Evolutionary conservation across 2,797 vertebrate species (phyloP).

Genomic region (Iguana delicatissima): DNA sequence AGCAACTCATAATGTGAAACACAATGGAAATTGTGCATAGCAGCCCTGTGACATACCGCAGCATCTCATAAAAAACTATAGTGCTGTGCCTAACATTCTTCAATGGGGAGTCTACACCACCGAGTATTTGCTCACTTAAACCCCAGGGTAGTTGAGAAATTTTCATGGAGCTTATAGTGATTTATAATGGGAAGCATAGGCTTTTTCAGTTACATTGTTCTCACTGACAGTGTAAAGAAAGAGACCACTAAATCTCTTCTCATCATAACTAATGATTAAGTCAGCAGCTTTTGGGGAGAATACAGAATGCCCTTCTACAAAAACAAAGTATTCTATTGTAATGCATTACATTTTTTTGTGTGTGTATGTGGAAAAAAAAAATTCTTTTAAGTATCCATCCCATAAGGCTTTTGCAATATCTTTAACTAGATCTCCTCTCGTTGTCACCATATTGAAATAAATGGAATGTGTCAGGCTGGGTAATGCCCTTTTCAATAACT

Average conservation of each 20-base stretch:
- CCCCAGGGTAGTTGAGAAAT: conserved; percentile 77
- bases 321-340: conserved; percentile 81
- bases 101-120: conserved; percentile 63
- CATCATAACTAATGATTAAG: conserved; percentile 80
- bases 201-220: conserved; percentile 79
- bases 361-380: conserved; percentile 47
- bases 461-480: conserved; percentile 76
- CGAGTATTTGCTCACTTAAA: conserved; percentile 72
- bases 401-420: conserved; percentile 77
- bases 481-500: conserved; percentile 75
- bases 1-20: conserved; percentile 60
- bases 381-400: conserved; percentile 71
- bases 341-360: conserved; percentile 66
- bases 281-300: conserved; percentile 74
- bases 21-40: conserved; percentile 61
- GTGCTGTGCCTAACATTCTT: conserved; percentile 61
- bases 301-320: conserved; percentile 69
- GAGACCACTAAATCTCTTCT: conserved; percentile 79
- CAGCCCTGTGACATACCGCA: conserved; percentile 42
- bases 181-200: conserved; percentile 82
- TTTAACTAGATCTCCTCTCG: conserved; percentile 75
- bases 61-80: conserved; percentile 55
- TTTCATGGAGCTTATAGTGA: conserved; percentile 83
- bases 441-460: conserved; percentile 77
- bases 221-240: conserved; percentile 82